Conservation (phyloP, 2,113 vertebrate genomes). For the Ptyas mucosa region DNA sequence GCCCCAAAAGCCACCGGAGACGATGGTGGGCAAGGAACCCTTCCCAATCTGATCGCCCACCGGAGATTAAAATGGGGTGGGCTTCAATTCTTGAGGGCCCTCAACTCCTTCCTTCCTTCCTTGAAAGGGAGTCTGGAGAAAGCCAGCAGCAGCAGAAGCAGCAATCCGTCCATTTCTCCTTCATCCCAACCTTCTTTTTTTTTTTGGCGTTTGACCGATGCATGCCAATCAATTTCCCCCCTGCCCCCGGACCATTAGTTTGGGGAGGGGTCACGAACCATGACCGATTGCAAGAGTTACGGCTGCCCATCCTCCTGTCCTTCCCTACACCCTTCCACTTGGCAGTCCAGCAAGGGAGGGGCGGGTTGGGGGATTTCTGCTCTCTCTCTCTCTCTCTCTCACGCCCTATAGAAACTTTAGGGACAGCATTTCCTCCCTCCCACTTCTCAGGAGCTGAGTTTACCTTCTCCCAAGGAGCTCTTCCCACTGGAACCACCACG, state of each 20-base stretch:
- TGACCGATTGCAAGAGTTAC: too few relatives aligned
- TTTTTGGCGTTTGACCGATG: not conserved
- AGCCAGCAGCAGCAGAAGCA: slow-evolving; percentile 45
- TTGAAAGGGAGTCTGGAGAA: slow-evolving; percentile 50
- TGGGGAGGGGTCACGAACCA: not conserved
- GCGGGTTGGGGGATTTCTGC: slow-evolving; percentile 21
- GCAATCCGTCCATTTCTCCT: slow-evolving; percentile 6
- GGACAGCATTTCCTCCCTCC: slow-evolving; percentile 54
- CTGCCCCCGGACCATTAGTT: not conserved
- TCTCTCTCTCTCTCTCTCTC: slow-evolving; percentile 15
- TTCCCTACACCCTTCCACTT: slow-evolving; percentile 10
- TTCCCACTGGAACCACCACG: slow-evolving; percentile 57
- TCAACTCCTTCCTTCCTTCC: slow-evolving; percentile 26
- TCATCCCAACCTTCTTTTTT: not conserved
- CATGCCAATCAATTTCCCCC: not conserved
- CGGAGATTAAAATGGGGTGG: not conserved
- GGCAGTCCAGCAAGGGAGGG: slow-evolving; percentile 40
- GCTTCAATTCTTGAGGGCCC: not conserved
- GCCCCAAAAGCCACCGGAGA: not conserved
- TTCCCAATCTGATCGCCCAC: not conserved
- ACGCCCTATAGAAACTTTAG: slow-evolving; percentile 47
- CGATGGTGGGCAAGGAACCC: not conserved
- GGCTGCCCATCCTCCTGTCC: not conserved
- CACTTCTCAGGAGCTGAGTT: slow-evolving; percentile 46
- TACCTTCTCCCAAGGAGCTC: slow-evolving; percentile 61